phyloP scores from a whole-genome alignment of 2,113 vertebrate genomes.

The Neolamprologus toae region DNA sequence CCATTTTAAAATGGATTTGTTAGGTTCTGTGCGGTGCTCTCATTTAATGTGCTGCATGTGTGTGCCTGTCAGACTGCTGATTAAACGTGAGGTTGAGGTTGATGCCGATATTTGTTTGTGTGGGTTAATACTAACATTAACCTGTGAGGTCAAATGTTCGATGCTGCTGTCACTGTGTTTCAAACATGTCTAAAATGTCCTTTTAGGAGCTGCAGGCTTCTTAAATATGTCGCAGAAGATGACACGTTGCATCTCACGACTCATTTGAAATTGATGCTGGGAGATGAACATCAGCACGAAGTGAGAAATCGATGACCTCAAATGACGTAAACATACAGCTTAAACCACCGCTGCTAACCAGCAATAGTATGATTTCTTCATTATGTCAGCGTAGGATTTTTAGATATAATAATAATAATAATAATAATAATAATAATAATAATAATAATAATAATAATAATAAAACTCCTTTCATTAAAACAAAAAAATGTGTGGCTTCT shows the following conservation, averaged over 20 bases:
- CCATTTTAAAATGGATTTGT: neutral
- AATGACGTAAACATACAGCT: neutral
- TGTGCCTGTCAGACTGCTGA: neutral
- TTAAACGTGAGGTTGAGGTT: neutral
- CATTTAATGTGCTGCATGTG: neutral
- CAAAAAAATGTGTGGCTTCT: neutral
- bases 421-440: neutral
- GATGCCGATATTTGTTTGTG: neutral
- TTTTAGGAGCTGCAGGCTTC: neutral
- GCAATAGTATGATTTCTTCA: neutral
- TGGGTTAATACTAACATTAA: neutral
- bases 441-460: neutral
- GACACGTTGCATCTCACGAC: neutral
- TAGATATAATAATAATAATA: rapidly evolving
- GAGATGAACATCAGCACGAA: neutral
- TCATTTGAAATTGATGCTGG: neutral
- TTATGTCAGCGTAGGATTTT: neutral
- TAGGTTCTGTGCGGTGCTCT: neutral
- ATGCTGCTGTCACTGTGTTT: neutral
- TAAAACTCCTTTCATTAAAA: neutral
- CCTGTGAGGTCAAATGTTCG: neutral
- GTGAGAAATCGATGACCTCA: neutral
- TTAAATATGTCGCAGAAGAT: neutral
- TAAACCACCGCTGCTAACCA: neutral
- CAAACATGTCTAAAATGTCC: neutral